phyloP scores from a whole-genome alignment of 2,888 invertebrate species.

The Mellilla xanthometata region DNA sequence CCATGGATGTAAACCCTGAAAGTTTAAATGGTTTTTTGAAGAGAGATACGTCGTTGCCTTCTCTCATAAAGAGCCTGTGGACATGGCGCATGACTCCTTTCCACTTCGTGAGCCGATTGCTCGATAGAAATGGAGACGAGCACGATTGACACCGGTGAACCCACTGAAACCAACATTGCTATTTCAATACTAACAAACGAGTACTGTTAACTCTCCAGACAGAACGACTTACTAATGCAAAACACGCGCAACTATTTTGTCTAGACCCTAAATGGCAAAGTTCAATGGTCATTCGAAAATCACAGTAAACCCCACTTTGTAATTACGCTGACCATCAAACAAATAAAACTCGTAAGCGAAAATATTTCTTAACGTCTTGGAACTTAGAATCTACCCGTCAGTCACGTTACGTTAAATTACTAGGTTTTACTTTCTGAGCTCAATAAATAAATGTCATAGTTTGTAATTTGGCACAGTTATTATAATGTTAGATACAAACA shows the following conservation, averaged over 20 bases:
- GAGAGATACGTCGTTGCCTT: background rate
- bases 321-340: constrained; percentile 26
- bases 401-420: constrained; percentile 59
- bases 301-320: constrained; percentile 18
- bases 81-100: constrained; percentile 26
- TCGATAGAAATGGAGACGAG: constrained; percentile 66
- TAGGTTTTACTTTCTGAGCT: constrained; percentile 63
- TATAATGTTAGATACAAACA: constrained; percentile 60
- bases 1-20: no score
- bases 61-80: constrained; percentile 18
- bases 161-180: constrained; percentile 52
- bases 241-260: constrained; percentile 13
- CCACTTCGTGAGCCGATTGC: constrained; percentile 65
- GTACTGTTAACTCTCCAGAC: constrained; percentile 24
- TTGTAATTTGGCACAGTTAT: constrained; percentile 64
- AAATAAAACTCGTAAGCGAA: constrained; percentile 38
- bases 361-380: constrained; percentile 36
- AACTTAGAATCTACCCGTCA: constrained; percentile 52
- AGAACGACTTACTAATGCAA: constrained; percentile 11
- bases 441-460: constrained; percentile 69
- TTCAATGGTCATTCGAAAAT: constrained; percentile 21
- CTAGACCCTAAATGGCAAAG: constrained; percentile 21
- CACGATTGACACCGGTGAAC: constrained; percentile 67
- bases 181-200: constrained; percentile 39
- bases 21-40: no score